Percentiles rank a stretch among this genome's conserved stretches.
Conservation (phyloP, 2,888 invertebrate genomes). For the Cosmia trapezina region DNA sequence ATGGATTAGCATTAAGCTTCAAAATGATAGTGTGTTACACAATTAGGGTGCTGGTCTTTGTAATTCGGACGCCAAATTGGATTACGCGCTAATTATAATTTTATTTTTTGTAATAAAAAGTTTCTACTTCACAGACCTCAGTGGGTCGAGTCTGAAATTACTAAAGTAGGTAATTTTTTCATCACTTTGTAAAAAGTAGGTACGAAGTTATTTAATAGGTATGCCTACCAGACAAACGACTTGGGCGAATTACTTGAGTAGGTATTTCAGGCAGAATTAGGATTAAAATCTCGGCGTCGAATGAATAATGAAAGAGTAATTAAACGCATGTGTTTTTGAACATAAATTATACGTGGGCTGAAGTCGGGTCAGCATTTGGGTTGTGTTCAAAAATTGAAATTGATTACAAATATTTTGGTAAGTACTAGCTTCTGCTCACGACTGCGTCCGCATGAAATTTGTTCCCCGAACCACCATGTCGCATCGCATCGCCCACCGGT, state of each 20-base stretch:
- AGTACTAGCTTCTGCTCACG: not conserved
- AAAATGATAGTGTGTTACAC: too few relatives aligned
- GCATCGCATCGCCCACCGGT: too few relatives aligned
- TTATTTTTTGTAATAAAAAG: conserved; percentile 22
- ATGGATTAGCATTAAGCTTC: too few relatives aligned
- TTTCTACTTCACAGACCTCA: conserved; percentile 16
- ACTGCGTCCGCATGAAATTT: not conserved
- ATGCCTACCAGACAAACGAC: conserved; percentile 14
- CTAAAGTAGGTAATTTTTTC: conserved; percentile 11
- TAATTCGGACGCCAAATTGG: conserved; percentile 30
- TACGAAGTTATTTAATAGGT: conserved; percentile 8
- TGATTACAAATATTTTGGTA: conserved; percentile 16
- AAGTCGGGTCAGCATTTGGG: not conserved
- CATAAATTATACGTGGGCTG: conserved; percentile 26
- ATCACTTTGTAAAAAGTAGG: conserved; percentile 9
- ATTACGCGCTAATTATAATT: conserved; percentile 13
- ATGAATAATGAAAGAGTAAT: conserved; percentile 47
- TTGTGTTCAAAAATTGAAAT: conserved; percentile 21
- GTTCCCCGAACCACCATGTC: not conserved
- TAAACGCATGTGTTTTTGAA: conserved; percentile 36
- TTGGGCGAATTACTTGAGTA: conserved; percentile 1
- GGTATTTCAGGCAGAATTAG: conserved; percentile 27
- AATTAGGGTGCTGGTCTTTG: not conserved
- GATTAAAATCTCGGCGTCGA: conserved; percentile 12
- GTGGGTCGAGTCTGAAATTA: conserved; percentile 21